Percentiles rank a stretch among this genome's conserved stretches.
Evolutionary conservation across 2,888 invertebrate species (phyloP).

Genomic region (Chelonus formosanus): DNA sequence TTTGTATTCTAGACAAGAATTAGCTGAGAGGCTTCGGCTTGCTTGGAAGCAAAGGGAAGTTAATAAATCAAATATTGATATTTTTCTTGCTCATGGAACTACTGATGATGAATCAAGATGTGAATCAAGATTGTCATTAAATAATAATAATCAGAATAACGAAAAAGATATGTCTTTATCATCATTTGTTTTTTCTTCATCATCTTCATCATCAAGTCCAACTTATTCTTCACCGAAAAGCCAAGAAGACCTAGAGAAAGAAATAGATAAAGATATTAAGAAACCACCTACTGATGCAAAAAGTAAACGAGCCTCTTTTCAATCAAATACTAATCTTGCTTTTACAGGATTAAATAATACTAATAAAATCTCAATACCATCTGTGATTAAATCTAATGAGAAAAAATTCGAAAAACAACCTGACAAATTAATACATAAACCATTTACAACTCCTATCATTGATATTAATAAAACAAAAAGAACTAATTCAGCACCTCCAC

Average conservation of each 20-base stretch:
- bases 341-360: constrained; percentile 40
- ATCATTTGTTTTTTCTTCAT: too few relatives aligned
- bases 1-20: constrained; percentile 65
- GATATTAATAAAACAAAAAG: constrained; percentile 41
- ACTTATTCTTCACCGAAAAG: too few relatives aligned
- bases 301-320: constrained; percentile 55
- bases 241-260: too few relatives aligned
- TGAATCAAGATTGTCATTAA: constrained; percentile 52
- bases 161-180: constrained; percentile 1
- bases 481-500: constrained; percentile 55
- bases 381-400: constrained; percentile 21
- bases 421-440: not conserved
- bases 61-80: constrained; percentile 70
- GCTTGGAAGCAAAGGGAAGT: constrained; percentile 67
- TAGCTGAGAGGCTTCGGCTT: constrained; percentile 65
- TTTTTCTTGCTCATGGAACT: constrained; percentile 70
- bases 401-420: constrained; percentile 15
- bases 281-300: constrained; percentile 37
- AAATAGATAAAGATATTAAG: too few relatives aligned
- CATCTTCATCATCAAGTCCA: too few relatives aligned
- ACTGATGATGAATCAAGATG: constrained; percentile 55
- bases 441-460: not conserved
- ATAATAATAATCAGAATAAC: constrained; percentile 41
- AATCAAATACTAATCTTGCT: constrained; percentile 53
- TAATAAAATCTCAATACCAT: constrained; percentile 3